These are phyloP conservation scores for Conger conger DNA, from an alignment of 2,113 vertebrate genomes.

Conservation along the genomic window DNA sequence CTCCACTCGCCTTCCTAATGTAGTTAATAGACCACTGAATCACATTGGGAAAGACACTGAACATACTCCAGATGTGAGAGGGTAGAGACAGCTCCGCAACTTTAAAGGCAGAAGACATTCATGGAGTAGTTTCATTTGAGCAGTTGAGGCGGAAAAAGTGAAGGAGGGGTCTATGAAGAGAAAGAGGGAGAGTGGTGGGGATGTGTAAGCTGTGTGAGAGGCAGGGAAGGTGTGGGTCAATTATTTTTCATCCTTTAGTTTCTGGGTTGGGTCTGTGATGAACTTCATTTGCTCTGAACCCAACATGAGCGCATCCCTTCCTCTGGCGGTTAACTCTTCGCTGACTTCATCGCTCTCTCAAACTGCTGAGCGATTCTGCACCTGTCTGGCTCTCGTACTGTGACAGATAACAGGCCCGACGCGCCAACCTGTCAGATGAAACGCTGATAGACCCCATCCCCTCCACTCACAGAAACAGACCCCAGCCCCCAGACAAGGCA, in stretches of 20 bases:
- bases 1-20: not conserved
- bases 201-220: not conserved
- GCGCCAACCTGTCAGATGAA: no score
- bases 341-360: not conserved
- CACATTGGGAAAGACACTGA: not conserved
- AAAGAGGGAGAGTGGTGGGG: not conserved
- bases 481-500: not conserved
- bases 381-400: not conserved
- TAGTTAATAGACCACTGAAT: constrained; percentile 5
- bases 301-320: not conserved
- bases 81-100: not conserved
- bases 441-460: not conserved
- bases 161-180: not conserved
- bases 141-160: not conserved
- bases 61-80: not conserved
- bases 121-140: not conserved
- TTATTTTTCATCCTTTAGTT: constrained; percentile 23
- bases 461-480: not conserved
- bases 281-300: not conserved
- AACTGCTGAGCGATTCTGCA: not conserved
- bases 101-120: not conserved
- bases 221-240: not conserved
- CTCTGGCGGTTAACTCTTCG: not conserved
- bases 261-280: constrained; percentile 8
- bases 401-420: not conserved